phyloP scores from a whole-genome alignment of 2,113 vertebrate genomes.

The Nycticorax nycticorax region DNA sequence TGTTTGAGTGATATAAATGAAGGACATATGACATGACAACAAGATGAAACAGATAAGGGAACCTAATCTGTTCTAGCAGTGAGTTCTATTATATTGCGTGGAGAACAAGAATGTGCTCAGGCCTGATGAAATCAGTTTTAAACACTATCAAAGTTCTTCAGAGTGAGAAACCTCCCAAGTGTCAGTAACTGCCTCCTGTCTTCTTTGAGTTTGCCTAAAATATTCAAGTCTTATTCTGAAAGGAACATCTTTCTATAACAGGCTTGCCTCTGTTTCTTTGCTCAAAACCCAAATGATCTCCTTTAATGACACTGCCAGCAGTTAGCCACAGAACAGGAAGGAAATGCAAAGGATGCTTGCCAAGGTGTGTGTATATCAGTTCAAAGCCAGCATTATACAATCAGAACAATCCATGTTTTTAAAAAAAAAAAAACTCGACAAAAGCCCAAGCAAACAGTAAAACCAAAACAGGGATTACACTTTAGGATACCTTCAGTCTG shows the following conservation, averaged over 20 bases:
- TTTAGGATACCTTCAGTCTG: background rate
- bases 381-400: background rate
- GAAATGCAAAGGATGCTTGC: background rate
- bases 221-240: background rate
- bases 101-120: background rate
- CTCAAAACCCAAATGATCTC: background rate
- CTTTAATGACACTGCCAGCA: background rate
- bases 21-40: background rate
- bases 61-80: background rate
- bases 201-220: background rate
- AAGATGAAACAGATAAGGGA: background rate
- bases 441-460: background rate
- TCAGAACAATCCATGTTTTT: background rate
- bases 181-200: background rate
- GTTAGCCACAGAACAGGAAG: background rate
- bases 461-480: background rate
- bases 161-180: background rate
- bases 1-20: background rate
- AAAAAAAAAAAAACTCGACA: background rate
- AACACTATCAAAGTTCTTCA: background rate
- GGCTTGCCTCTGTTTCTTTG: background rate
- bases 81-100: background rate
- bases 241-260: background rate
- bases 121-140: background rate
- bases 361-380: background rate